Conservation (phyloP, 1,140 invertebrate species). For the Bathynomus jamesi region DNA sequence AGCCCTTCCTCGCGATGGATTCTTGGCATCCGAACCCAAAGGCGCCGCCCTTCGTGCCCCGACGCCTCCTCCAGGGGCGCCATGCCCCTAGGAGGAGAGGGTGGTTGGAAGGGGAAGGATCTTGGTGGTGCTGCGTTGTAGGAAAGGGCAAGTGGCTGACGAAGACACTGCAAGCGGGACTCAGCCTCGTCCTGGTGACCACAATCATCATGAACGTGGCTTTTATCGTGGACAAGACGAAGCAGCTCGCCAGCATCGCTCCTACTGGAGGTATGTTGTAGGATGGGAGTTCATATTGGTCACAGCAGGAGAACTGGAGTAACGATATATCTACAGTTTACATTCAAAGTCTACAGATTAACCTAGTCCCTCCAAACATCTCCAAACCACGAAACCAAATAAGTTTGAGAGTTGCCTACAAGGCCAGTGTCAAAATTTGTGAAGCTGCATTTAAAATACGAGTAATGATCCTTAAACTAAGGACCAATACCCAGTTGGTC, state of each 20-base stretch:
- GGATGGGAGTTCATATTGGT: neutral
- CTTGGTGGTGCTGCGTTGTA: neutral
- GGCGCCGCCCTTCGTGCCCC: slow-evolving; percentile 9
- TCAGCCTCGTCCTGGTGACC: slow-evolving; percentile 11
- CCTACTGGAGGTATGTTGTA: neutral
- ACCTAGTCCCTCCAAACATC: too few relatives aligned
- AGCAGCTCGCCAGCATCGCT: neutral
- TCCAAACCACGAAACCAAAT: neutral
- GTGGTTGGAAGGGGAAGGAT: neutral
- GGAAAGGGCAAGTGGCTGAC: slow-evolving; percentile 5
- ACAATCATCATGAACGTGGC: slow-evolving; percentile 16
- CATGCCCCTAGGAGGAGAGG: neutral
- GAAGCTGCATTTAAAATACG: neutral
- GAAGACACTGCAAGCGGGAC: neutral
- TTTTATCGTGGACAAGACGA: slow-evolving; percentile 16
- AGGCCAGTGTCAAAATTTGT: neutral
- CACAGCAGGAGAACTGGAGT: neutral
- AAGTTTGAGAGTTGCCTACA: neutral
- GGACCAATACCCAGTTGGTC: too few relatives aligned
- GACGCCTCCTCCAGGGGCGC: neutral
- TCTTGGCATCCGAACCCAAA: slow-evolving; percentile 7
- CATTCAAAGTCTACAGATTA: too few relatives aligned
- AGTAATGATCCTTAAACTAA: neutral
- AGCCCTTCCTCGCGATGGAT: neutral
- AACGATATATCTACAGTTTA: neutral